phyloP scores from a whole-genome alignment of 2,797 vertebrate species.

The Darevskia nairensis region DNA sequence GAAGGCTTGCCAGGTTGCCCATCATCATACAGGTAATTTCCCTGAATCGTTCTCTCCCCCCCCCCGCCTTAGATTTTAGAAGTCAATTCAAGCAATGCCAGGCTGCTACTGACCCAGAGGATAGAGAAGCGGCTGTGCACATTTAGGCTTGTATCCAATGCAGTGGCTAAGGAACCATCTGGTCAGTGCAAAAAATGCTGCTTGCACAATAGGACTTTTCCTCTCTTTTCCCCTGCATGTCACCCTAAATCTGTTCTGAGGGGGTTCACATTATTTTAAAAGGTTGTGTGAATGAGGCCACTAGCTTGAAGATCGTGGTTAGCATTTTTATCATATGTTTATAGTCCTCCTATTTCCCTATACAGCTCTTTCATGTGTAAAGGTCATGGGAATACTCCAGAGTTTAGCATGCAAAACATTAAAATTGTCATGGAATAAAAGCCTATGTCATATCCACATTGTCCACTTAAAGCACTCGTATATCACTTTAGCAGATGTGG shows the following conservation, averaged over 20 bases:
- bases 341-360: background rate
- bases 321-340: background rate
- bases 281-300: too few species aligned
- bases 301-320: too few species aligned
- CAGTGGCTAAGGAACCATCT: too few species aligned
- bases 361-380: background rate
- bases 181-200: too few species aligned
- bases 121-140: background rate
- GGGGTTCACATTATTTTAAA: too few species aligned
- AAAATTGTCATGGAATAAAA: background rate
- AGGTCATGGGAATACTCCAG: background rate
- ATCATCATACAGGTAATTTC: conserved; percentile 79
- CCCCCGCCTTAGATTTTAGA: background rate
- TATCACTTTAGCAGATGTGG: too few species aligned
- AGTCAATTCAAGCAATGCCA: background rate
- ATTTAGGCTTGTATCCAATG: background rate
- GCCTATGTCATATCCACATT: too few species aligned
- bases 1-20: conserved; percentile 75
- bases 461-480: too few species aligned
- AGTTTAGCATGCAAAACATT: background rate
- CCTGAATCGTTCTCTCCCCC: background rate
- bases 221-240: too few species aligned
- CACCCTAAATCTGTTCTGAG: too few species aligned
- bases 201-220: too few species aligned
- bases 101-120: background rate